These are phyloP conservation scores for Oncorhynchus gorbuscha DNA, from an alignment of 2,113 vertebrate species.

Conservation along the genomic window DNA sequence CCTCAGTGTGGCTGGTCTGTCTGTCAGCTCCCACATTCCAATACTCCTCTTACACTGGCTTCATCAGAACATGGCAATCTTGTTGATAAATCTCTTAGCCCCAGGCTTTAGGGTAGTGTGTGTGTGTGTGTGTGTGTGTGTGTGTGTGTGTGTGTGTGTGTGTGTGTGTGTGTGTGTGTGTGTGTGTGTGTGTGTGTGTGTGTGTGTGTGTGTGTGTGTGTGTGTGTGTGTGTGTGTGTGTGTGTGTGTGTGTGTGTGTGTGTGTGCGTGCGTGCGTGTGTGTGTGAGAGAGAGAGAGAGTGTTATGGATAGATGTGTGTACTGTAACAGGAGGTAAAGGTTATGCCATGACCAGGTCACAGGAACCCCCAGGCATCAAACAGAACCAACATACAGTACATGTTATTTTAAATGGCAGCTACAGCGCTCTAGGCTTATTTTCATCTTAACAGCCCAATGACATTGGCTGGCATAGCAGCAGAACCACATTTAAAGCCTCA, in stretches of 20 bases:
- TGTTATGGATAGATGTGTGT: constrained; percentile 39
- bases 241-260: not conserved
- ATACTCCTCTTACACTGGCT: constrained; percentile 10
- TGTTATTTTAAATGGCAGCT: constrained; percentile 35
- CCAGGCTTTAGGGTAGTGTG: constrained; percentile 10
- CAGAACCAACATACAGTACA: constrained; percentile 23
- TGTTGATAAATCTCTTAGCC: constrained; percentile 49
- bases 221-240: no score
- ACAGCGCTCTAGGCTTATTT: constrained; percentile 20
- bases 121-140: no score
- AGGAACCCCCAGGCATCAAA: constrained; percentile 38
- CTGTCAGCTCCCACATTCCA: not conserved
- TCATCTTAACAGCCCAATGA: not conserved
- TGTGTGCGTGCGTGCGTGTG: no score
- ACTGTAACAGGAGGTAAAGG: constrained; percentile 55
- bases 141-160: no score
- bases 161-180: no score
- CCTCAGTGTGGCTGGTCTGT: constrained; percentile 8
- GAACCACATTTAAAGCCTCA: constrained; percentile 56
- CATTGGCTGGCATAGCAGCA: constrained; percentile 34
- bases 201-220: no score
- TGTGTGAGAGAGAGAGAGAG: not conserved
- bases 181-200: not conserved
- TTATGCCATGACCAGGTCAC: constrained; percentile 56
- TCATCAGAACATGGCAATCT: constrained; percentile 28